Evolutionary conservation across 2,797 vertebrate species (phyloP).

Genomic region (Acanthurus tractus): DNA sequence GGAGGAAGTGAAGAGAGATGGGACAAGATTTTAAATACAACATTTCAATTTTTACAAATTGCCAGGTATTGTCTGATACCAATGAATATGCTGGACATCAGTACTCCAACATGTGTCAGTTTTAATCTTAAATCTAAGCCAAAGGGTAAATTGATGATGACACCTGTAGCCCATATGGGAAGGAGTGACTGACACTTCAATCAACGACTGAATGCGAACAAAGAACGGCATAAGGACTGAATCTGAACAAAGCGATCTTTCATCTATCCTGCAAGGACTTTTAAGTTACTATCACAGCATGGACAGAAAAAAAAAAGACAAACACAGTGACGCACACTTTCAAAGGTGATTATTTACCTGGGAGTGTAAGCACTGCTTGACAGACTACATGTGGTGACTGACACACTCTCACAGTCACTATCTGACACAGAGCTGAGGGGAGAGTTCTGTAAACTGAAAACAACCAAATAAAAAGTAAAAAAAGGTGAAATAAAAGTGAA

Average conservation of each 20-base stretch:
- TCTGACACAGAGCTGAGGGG: conserved; percentile 92
- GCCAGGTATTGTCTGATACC: not conserved
- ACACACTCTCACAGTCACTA: conserved; percentile 95
- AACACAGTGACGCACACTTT: conserved; percentile 26
- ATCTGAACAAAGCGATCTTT: conserved; percentile 21
- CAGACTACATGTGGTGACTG: conserved; percentile 95
- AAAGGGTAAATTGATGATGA: conserved; percentile 27
- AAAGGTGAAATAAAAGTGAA: conserved; percentile 62
- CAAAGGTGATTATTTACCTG: conserved; percentile 86
- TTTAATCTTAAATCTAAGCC: conserved; percentile 26
- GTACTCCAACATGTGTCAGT: conserved; percentile 15
- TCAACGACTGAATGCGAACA: conserved; percentile 24
- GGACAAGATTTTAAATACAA: not conserved
- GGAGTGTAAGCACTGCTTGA: conserved; percentile 92
- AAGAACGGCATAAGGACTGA: not conserved
- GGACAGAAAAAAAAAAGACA: conserved; percentile 22
- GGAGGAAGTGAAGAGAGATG: conserved; percentile 21
- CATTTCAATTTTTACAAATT: not conserved
- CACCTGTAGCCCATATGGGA: conserved; percentile 18
- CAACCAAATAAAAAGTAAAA: conserved; percentile 69
- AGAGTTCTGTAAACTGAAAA: conserved; percentile 91
- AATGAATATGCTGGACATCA: not conserved
- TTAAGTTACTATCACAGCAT: not conserved
- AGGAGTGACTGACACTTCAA: conserved; percentile 39
- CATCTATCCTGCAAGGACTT: not conserved